Base-by-base conservation (phyloP, 2,888 invertebrate genomes). In the Dynastes hyllus region DNA sequence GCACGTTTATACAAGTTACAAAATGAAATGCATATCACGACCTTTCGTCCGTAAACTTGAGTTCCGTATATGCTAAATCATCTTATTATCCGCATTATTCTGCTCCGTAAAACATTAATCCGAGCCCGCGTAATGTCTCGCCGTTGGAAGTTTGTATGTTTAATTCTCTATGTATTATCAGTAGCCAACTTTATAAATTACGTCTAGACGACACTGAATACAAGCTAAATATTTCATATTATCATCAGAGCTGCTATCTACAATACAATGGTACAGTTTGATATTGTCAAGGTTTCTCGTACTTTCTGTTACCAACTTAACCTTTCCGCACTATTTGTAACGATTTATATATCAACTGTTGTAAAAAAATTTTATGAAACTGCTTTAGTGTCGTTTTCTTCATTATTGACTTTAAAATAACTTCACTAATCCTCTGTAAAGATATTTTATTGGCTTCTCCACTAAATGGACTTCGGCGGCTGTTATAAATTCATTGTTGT, bases 131-230 rank as follows among this genome's bases (percentile, higher is more conserved):
- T 45, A 45, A 63, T 63, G 11, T 32, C 13, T 63, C 32, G 29
- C 63, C 13, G 29, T 32, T 63, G 11, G 32, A 63, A 63, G 32
- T 63, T 45, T 63, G 63, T 29, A 45, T 63, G n/a, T 29, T 63
- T 63, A 63, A 63, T 32, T 63, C 29, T 55, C n/a, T n/a, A 55
- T 2, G 63, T 9, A 29, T 29, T 63, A 63, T 63, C 63, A 29
- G 32, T 63, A 32, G 63, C 32, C 37, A 63, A 63, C 63, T 63
- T 63, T 63, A 13, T 29, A 32, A 63, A 63, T 63, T 63, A 32
- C 63, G 29, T 63, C 63, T 32, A 63, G 63, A 63, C 63, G 63
- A 29, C 2, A 13, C 13, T 9, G 29, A 32, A 29, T 32, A 13
- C 29, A 32, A 29, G 2, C 27, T 63, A 63, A 63, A 63, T 63